phyloP scores from a whole-genome alignment of 2,888 invertebrate genomes.

The Lasioglossum leucozonium region DNA sequence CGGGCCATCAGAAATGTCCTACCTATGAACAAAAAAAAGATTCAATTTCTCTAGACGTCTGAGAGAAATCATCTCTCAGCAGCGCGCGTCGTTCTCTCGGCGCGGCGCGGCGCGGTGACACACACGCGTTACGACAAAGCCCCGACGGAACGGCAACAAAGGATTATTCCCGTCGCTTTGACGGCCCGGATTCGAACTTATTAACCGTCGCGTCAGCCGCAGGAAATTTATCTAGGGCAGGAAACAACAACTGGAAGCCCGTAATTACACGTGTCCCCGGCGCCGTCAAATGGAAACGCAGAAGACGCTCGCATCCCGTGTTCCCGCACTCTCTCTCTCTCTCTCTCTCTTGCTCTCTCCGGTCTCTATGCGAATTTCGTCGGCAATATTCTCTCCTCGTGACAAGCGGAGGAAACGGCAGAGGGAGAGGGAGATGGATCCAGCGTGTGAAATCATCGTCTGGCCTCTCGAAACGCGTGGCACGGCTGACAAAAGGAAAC shows the following conservation, averaged over 20 bases:
- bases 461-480: slow-evolving; percentile 73
- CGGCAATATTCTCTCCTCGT: slow-evolving; percentile 63
- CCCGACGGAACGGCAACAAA: slow-evolving; percentile 39
- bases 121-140: neutral
- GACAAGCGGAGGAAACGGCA: slow-evolving; percentile 7
- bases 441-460: slow-evolving; percentile 17
- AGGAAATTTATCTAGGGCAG: slow-evolving; percentile 56
- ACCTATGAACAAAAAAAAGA: neutral
- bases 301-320: neutral
- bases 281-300: slow-evolving; percentile 51
- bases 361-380: slow-evolving; percentile 51
- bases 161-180: slow-evolving; percentile 54
- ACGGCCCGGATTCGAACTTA: slow-evolving; percentile 45
- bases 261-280: slow-evolving; percentile 56
- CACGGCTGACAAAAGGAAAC: slow-evolving; percentile 70
- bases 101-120: too few relatives aligned
- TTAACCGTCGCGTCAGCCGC: slow-evolving; percentile 41
- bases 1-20: neutral
- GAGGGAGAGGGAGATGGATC: neutral
- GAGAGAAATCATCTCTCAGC: neutral
- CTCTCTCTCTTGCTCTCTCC: neutral
- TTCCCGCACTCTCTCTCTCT: neutral
- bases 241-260: slow-evolving; percentile 61
- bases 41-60: neutral
- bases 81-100: neutral